phyloP scores from a whole-genome alignment of 2,888 invertebrate species.

The Dendrolimus houi region DNA sequence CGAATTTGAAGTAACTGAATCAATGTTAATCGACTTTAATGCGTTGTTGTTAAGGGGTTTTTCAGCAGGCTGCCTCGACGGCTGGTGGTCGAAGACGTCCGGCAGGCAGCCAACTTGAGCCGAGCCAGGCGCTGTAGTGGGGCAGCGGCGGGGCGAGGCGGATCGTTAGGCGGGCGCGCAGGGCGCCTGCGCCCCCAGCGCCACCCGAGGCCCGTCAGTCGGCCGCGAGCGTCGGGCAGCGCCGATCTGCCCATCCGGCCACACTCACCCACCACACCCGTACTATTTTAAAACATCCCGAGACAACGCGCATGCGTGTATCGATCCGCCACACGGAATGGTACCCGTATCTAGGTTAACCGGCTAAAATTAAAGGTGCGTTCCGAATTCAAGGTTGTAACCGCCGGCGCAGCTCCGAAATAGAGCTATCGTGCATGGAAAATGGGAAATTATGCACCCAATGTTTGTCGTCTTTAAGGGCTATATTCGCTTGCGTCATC shows the following conservation, averaged over 20 bases:
- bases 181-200: constrained; percentile 25
- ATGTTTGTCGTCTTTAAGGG: constrained; percentile 46
- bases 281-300: constrained; percentile 45
- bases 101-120: background rate
- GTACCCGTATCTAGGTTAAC: constrained; percentile 72
- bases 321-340: constrained; percentile 61
- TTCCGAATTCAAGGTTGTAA: constrained; percentile 70
- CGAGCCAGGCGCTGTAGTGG: constrained; percentile 1
- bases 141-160: constrained; percentile 15
- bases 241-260: constrained; percentile 34
- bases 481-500: constrained; percentile 47
- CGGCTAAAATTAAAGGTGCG: constrained; percentile 76
- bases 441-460: constrained; percentile 44
- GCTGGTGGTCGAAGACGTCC: background rate
- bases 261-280: constrained; percentile 41
- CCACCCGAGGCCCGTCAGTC: constrained; percentile 33
- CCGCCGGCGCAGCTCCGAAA: constrained; percentile 68
- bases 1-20: too few species aligned
- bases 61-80: background rate
- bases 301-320: constrained; percentile 64
- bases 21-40: too few species aligned
- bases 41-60: too few species aligned
- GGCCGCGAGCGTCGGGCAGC: constrained; percentile 36
- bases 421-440: constrained; percentile 61
- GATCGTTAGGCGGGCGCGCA: constrained; percentile 32